These are phyloP conservation scores for Alligator mississippiensis DNA, from an alignment of 2,113 vertebrate genomes.

Conservation along the genomic window DNA sequence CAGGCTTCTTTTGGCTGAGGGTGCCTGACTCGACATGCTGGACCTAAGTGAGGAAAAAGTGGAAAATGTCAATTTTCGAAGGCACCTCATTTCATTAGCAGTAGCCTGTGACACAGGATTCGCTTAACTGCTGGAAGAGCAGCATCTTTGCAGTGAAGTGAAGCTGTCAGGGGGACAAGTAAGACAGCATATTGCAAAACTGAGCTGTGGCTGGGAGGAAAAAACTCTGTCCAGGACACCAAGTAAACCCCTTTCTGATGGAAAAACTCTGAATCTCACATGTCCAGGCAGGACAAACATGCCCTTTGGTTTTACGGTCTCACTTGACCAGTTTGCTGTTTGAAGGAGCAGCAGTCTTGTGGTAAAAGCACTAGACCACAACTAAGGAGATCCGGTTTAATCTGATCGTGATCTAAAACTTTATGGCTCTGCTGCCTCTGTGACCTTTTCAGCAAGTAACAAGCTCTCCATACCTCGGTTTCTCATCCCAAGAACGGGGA, in stretches of 20 bases:
- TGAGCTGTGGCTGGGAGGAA: neutral
- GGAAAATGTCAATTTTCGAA: neutral
- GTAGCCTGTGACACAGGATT: neutral
- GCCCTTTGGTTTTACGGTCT: neutral
- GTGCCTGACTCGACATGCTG: conserved; percentile 79
- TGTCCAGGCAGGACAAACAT: neutral
- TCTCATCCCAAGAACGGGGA: neutral
- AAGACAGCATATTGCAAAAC: neutral
- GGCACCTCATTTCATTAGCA: neutral
- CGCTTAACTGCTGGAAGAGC: neutral
- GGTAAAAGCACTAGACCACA: neutral
- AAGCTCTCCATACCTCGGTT: neutral
- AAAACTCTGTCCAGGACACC: neutral
- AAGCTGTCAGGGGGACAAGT: neutral
- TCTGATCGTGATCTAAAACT: neutral
- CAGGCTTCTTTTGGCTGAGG: conserved; percentile 91
- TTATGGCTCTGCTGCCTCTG: neutral
- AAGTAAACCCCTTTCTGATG: neutral
- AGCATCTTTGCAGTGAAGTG: neutral
- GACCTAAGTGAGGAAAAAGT: conserved; percentile 75
- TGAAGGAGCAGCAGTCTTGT: neutral
- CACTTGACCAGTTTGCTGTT: neutral
- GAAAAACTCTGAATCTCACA: neutral
- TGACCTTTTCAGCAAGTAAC: neutral
- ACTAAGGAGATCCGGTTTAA: neutral